Evolutionary conservation across 1,140 invertebrate species (phyloP), one percentile per base, ranked within the genome.

Genomic region (Calliopsis andreniformis): DNA sequence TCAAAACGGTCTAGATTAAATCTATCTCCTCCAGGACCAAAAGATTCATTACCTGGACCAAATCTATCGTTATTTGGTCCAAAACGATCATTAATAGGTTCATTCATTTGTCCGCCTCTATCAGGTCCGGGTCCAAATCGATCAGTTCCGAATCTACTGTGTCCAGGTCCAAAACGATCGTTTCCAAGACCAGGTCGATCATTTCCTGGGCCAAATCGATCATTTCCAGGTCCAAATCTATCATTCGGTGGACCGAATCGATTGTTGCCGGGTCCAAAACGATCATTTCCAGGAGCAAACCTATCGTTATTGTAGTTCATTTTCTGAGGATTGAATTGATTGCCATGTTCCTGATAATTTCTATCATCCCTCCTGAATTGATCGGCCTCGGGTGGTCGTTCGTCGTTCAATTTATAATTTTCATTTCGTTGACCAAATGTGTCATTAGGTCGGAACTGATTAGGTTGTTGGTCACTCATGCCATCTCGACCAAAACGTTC

Each of bases 1-100:
- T 88, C 82, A 12, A 88, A 88, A 56, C 78, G 86, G 83, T 89
- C 85, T 6, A 63, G 56, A 43, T 62, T 76, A 72, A 61, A 62
- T 12, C 80, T 76, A 32, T 56, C 16, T 71, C 81, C 10, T 73
- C 72, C 81, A 12, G 71, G 49, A 12, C 63, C 61, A 45, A 67
- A 76, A 0, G 56, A 16, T 39, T 85, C 84, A 25, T 43, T 78
- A 16, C 59, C 68, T 0, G 64, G 3, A 0, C 71, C 62, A 53
- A 84, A 84, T 49, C 82, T 59, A 67, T 84, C 76, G 20, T 67
- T 75, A 45, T 39, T 43, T n/a, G 39, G 32, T 12, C 58, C 45
- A 14, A 79, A 84, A 45, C 81, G 73, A 51, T 82, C 68, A 23
- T 58, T 77, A 3, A 8, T 45, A 42, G 59, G 0, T 67, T 78